Percentiles rank a stretch among this genome's conserved stretches.
Conservation (phyloP, 2,113 vertebrate species). For the Amphilophus citrinellus region DNA sequence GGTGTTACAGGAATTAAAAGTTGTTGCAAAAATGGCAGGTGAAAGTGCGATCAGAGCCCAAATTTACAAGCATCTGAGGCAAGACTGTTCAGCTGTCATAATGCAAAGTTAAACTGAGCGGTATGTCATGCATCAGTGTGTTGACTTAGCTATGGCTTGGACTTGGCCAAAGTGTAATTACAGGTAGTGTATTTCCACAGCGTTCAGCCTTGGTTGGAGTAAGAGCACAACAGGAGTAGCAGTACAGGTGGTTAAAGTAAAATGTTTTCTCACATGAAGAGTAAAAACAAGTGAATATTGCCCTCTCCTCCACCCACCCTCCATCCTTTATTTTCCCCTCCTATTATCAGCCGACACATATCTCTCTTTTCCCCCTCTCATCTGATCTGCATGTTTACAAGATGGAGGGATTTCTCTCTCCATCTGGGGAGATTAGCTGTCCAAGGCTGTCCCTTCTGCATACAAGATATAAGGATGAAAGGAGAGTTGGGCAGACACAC, state of each 20-base stretch:
- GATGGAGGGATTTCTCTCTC: slow-evolving; percentile 77
- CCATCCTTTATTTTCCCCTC: slow-evolving; percentile 9
- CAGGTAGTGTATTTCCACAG: neutral
- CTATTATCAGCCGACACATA: slow-evolving; percentile 34
- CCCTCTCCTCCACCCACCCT: neutral
- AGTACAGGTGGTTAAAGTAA: neutral
- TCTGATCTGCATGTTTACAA: slow-evolving; percentile 81
- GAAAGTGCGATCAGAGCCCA: neutral
- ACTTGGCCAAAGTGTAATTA: neutral
- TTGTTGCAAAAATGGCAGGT: neutral
- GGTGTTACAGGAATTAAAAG: too few relatives aligned
- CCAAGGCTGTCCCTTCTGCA: slow-evolving; percentile 75
- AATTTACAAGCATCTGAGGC: neutral
- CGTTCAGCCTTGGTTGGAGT: neutral
- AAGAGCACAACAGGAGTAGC: neutral
- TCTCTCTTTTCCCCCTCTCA: slow-evolving; percentile 62
- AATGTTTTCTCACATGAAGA: slow-evolving; percentile 14
- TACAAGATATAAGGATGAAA: slow-evolving; percentile 73
- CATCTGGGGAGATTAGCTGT: slow-evolving; percentile 83
- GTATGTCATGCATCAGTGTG: neutral
- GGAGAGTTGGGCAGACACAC: slow-evolving; percentile 31
- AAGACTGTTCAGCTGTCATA: neutral
- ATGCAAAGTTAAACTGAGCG: neutral
- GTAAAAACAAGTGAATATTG: neutral
- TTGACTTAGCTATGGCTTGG: neutral